Evolutionary conservation across 2,113 vertebrate genomes (phyloP).

Genomic region (Tachycineta bicolor): DNA sequence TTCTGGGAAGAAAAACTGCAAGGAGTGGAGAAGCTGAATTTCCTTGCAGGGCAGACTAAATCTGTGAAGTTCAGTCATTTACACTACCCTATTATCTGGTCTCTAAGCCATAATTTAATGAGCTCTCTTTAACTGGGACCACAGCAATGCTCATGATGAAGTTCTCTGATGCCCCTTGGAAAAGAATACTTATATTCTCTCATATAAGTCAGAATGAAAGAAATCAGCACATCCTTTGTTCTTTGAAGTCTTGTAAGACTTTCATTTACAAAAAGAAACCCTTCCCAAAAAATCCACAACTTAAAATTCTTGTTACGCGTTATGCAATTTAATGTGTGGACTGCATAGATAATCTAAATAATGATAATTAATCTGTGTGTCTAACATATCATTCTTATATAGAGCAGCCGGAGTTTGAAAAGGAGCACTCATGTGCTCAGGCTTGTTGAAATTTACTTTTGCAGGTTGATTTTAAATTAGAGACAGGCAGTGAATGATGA

Average conservation of each 20-base stretch:
- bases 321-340: background rate
- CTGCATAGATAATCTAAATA: background rate
- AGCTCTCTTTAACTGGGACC: background rate
- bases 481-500: background rate
- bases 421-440: background rate
- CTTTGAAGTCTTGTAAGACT: background rate
- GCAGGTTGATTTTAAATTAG: background rate
- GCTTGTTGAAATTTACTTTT: background rate
- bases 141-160: background rate
- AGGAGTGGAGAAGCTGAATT: background rate
- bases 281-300: background rate
- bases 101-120: constrained; percentile 10
- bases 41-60: background rate
- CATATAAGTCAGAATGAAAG: background rate
- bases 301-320: background rate
- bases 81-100: background rate
- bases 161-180: background rate
- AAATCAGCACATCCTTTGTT: background rate
- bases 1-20: background rate
- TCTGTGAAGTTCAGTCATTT: background rate
- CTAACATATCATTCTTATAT: background rate
- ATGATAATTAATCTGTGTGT: background rate
- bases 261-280: background rate
- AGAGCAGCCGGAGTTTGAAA: background rate
- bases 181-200: background rate